A percentile compares a stretch with the other conserved stretches of the same genome.
These are phyloP conservation scores for Epinephelus cyanopodus DNA, from an alignment of 2,113 vertebrate species.

Conservation along the genomic window DNA sequence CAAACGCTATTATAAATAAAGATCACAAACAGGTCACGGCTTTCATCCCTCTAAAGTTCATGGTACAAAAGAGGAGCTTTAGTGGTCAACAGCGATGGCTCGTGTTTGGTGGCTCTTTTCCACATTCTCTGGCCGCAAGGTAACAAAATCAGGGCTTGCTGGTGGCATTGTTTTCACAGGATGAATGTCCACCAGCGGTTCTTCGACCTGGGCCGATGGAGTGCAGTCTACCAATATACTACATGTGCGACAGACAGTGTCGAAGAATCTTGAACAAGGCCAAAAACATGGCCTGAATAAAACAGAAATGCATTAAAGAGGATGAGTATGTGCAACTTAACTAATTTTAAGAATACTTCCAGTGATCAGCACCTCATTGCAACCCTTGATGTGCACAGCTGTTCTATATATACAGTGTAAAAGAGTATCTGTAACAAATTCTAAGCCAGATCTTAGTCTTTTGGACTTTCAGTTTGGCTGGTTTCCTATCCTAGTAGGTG, in stretches of 20 bases:
- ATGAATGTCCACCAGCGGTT: neutral
- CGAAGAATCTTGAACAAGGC: too few species aligned
- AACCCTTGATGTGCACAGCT: too few species aligned
- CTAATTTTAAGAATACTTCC: too few species aligned
- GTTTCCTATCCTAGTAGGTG: slow-evolving; percentile 31
- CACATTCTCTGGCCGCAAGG: slow-evolving; percentile 29
- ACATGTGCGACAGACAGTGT: too few species aligned
- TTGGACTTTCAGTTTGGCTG: slow-evolving; percentile 7
- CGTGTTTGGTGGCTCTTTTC: slow-evolving; percentile 46
- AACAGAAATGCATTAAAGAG: too few species aligned
- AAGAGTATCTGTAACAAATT: neutral
- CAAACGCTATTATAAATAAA: slow-evolving; percentile 82
- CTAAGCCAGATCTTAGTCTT: neutral
- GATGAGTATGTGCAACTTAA: too few species aligned
- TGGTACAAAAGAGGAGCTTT: slow-evolving; percentile 62
- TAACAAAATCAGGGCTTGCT: slow-evolving; percentile 12
- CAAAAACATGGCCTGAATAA: too few species aligned
- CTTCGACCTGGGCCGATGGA: neutral
- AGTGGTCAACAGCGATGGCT: slow-evolving; percentile 33
- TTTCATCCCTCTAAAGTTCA: slow-evolving; percentile 86
- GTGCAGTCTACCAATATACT: neutral
- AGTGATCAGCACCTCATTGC: too few species aligned
- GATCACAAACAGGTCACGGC: slow-evolving; percentile 79
- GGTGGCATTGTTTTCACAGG: neutral
- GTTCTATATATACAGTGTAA: too few species aligned